Evolutionary conservation across 2,888 invertebrate genomes (phyloP), one percentile per base, ranked within the genome.

Genomic region (Theristus sp.): DNA sequence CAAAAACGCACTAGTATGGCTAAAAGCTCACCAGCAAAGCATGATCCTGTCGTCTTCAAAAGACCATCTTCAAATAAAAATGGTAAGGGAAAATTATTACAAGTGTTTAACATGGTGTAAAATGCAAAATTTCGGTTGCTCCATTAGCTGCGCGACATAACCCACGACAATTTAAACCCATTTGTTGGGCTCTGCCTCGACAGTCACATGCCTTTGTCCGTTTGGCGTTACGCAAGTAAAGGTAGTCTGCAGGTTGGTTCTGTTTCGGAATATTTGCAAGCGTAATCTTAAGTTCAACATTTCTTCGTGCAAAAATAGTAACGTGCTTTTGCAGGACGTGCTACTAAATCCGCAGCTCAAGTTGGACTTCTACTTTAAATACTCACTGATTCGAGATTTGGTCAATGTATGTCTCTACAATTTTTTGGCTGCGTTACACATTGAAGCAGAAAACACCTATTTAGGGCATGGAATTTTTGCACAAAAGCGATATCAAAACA

Each of bases 351-450:
- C 29, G 20, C 10, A 20, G 13, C 27, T 60, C 2, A 57, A 56
- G 17, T 26, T 61, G 25, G 61, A 61, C 29, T 61, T 58, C 24
- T 61, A 58, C 55, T 61, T 61, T 58, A 61, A 61, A 29, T 61
- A 61, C 26, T 61, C 61, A 1, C 58, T 61, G 38, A 61, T 61
- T 52, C 49, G 58, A 13, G 61, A 61, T 57, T 27, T 61, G 28
- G 29, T 28, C n/a, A n/a, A n/a, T n/a, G n/a, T n/a, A n/a, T n/a
- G n/a, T n/a, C n/a, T n/a, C n/a, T n/a, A n/a, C n/a, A n/a, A n/a
- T n/a, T n/a, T n/a, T n/a, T n/a, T n/a, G n/a, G n/a, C n/a, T n/a
- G n/a, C n/a, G n/a, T n/a, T n/a, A n/a, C n/a, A n/a, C n/a, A 38
- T 6, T 38, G 38, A 38, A 38, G 10, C 10, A 38, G 6, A 13